A percentile compares a stretch with the other conserved stretches of the same genome.
Conservation (phyloP, 2,888 invertebrate species). For the Mellilla xanthometata region DNA sequence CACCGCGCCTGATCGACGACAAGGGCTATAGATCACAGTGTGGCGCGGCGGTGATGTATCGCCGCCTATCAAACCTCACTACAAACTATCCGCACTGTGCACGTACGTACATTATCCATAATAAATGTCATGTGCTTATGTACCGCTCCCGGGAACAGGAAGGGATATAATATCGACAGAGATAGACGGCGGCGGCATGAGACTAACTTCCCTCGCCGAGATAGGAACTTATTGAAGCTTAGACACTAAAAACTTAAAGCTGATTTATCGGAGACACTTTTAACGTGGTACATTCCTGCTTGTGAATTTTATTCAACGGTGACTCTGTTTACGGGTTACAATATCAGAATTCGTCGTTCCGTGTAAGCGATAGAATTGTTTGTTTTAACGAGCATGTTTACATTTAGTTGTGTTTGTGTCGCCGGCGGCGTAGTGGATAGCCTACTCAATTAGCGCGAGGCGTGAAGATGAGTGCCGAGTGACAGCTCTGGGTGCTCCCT, state of each 20-base stretch:
- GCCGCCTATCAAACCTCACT: conserved; percentile 54
- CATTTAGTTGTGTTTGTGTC: conserved; percentile 38
- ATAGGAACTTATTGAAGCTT: conserved; percentile 27
- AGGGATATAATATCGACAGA: conserved; percentile 34
- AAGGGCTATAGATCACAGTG: conserved; percentile 60
- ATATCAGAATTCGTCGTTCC: too few relatives aligned
- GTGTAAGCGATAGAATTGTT: conserved; percentile 25
- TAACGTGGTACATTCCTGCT: conserved; percentile 13
- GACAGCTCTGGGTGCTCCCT: conserved; percentile 41
- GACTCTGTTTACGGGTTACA: too few relatives aligned
- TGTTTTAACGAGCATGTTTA: conserved; percentile 47
- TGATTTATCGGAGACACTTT: conserved; percentile 18
- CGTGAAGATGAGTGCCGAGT: conserved; percentile 50
- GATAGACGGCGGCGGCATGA: conserved; percentile 30
- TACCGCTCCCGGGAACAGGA: conserved; percentile 33
- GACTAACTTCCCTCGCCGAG: conserved; percentile 29
- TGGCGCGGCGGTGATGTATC: conserved; percentile 58
- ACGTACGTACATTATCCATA: conserved; percentile 39
- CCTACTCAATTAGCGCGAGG: conserved; percentile 51
- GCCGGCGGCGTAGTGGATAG: conserved; percentile 36
- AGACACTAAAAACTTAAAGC: conserved; percentile 23
- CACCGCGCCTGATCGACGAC: conserved; percentile 54
- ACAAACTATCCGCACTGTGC: conserved; percentile 49
- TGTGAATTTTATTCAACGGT: conserved; percentile 4
- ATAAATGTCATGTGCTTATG: conserved; percentile 35